phyloP scores from a whole-genome alignment of 2,797 vertebrate genomes.

The Ptychadena robeensis region DNA sequence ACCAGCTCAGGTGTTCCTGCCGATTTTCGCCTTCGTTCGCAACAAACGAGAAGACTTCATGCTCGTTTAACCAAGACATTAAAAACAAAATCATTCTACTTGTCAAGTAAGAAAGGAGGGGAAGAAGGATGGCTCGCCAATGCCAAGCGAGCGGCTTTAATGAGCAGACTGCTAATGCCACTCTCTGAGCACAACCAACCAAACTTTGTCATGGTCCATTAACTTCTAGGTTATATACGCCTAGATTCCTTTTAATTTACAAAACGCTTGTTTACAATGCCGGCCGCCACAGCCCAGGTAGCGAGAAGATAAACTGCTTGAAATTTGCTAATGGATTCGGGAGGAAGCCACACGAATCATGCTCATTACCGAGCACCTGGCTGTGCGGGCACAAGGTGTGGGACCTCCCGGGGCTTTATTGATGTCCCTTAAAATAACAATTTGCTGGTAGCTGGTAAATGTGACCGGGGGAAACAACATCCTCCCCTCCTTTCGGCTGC shows the following conservation, averaged over 20 bases:
- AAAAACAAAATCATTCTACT: slow-evolving; percentile 58
- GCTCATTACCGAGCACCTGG: slow-evolving; percentile 36
- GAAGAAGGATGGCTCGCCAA: neutral
- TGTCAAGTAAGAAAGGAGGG: slow-evolving; percentile 32
- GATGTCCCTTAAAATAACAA: slow-evolving; percentile 12
- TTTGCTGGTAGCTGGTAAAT: neutral
- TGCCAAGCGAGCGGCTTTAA: slow-evolving; percentile 25
- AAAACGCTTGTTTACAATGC: slow-evolving; percentile 50
- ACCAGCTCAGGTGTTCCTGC: slow-evolving; percentile 45
- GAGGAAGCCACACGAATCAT: neutral
- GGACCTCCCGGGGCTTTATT: slow-evolving; percentile 19
- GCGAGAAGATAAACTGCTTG: neutral
- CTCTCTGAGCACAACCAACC: slow-evolving; percentile 29
- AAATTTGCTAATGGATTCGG: slow-evolving; percentile 16
- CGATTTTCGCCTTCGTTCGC: slow-evolving; percentile 17
- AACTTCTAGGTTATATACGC: slow-evolving; percentile 35
- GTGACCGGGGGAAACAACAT: neutral
- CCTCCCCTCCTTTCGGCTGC: neutral
- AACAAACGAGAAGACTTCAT: slow-evolving; percentile 44
- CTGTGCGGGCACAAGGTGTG: slow-evolving; percentile 26
- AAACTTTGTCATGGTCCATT: slow-evolving; percentile 36
- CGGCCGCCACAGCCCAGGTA: slow-evolving; percentile 9
- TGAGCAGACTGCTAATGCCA: slow-evolving; percentile 28
- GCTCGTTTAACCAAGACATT: slow-evolving; percentile 61
- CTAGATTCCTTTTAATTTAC: slow-evolving; percentile 39